Evolutionary conservation across 1,140 invertebrate species (phyloP).

Genomic region (Acromyrmex echinatior): DNA sequence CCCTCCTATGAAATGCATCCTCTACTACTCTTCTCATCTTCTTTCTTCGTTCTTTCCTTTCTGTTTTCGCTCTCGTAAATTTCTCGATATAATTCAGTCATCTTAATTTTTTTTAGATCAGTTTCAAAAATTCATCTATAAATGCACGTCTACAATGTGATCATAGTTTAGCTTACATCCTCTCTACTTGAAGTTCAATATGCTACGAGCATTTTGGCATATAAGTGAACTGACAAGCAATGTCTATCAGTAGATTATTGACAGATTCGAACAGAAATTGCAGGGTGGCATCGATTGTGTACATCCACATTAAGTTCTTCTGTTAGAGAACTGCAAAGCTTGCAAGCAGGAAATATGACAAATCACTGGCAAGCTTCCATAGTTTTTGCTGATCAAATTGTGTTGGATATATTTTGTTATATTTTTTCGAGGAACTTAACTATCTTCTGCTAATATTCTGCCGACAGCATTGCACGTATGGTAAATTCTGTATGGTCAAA

Average conservation of each 20-base stretch:
- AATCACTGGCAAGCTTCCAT: not conserved
- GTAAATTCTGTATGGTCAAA: not conserved
- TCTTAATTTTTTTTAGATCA: slow-evolving; percentile 39
- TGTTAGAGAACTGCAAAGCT: not conserved
- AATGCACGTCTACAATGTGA: not conserved
- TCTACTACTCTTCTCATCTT: slow-evolving; percentile 49
- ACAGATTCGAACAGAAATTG: not conserved
- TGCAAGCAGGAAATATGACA: not conserved
- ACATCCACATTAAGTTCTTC: not conserved
- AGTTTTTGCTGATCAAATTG: not conserved
- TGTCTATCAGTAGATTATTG: not conserved
- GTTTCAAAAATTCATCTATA: slow-evolving; percentile 57
- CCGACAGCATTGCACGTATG: not conserved
- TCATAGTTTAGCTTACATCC: not conserved
- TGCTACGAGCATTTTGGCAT: not conserved
- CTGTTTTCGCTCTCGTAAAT: slow-evolving; percentile 8
- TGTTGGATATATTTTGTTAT: not conserved
- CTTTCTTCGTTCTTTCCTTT: slow-evolving; percentile 30
- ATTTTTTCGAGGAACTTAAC: not conserved
- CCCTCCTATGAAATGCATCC: slow-evolving; percentile 66
- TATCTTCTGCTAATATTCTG: not conserved
- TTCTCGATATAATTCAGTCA: slow-evolving; percentile 68
- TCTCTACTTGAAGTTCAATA: not conserved
- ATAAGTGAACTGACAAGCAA: not conserved
- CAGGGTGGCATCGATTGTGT: not conserved